Evolutionary conservation across 2,888 invertebrate species (phyloP).

Genomic region (Heliothis peltigera): DNA sequence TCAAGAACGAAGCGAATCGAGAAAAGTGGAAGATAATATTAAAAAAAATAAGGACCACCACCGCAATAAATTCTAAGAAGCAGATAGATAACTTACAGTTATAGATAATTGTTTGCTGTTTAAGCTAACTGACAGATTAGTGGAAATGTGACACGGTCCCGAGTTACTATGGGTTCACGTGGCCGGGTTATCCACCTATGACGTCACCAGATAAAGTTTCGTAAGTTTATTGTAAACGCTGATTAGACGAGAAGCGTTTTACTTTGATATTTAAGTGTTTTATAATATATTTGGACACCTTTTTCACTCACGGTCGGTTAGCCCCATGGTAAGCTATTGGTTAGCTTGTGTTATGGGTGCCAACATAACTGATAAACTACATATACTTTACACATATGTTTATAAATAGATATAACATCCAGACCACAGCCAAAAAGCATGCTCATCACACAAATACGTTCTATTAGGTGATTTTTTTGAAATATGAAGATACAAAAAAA

Average conservation of each 20-base stretch:
- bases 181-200: slow-evolving; percentile 69
- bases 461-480: too few species aligned
- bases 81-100: slow-evolving; percentile 17
- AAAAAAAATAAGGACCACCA: neutral
- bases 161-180: slow-evolving; percentile 71
- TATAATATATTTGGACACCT: too few species aligned
- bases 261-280: neutral
- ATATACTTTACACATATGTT: too few species aligned
- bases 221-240: slow-evolving; percentile 28
- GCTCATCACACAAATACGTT: too few species aligned
- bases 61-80: slow-evolving; percentile 13
- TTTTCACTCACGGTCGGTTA: too few species aligned
- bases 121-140: slow-evolving; percentile 64
- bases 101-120: slow-evolving; percentile 37
- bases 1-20: too few species aligned
- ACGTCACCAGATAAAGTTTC: slow-evolving; percentile 59
- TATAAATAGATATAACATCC: too few species aligned
- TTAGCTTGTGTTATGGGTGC: too few species aligned
- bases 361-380: too few species aligned
- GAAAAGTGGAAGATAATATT: neutral
- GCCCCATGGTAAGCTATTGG: too few species aligned
- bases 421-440: too few species aligned
- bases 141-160: slow-evolving; percentile 64
- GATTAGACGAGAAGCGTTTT: slow-evolving; percentile 19
- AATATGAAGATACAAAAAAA: too few species aligned